phyloP scores from a whole-genome alignment of 1,140 invertebrate genomes.

The Neuroterus valhalla region DNA sequence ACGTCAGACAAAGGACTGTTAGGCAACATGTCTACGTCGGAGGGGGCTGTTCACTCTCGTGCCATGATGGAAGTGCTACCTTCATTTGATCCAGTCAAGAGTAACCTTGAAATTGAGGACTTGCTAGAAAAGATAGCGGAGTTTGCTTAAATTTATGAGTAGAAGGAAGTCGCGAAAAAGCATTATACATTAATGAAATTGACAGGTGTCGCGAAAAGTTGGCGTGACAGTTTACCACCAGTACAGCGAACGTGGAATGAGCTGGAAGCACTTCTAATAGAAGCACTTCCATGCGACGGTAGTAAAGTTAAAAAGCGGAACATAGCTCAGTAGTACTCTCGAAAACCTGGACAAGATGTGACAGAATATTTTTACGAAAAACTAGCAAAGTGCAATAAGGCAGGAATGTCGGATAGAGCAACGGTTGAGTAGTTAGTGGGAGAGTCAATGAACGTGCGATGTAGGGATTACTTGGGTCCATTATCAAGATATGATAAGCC shows the following conservation, averaged over 20 bases:
- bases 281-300: background rate
- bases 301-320: background rate
- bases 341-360: slow-evolving; percentile 33
- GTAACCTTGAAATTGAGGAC: background rate
- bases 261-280: slow-evolving; percentile 9
- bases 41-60: background rate
- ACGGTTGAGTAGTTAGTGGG: slow-evolving; percentile 35
- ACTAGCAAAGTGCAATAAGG: slow-evolving; percentile 38
- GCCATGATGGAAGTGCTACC: slow-evolving; percentile 9
- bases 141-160: slow-evolving; percentile 27
- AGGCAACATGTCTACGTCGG: too few relatives aligned
- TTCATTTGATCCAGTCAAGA: slow-evolving; percentile 14
- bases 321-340: background rate
- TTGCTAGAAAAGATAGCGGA: slow-evolving; percentile 37
- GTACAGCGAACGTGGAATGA: slow-evolving; percentile 28
- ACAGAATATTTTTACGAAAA: too few relatives aligned
- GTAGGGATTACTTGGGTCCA: slow-evolving; percentile 36
- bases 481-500: slow-evolving; percentile 23
- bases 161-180: slow-evolving; percentile 18
- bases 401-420: slow-evolving; percentile 30
- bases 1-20: too few relatives aligned
- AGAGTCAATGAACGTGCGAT: slow-evolving; percentile 26
- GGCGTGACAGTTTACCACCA: slow-evolving; percentile 27
- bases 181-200: slow-evolving; percentile 34
- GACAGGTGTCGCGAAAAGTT: slow-evolving; percentile 19